Conservation (phyloP, 1,140 invertebrate species). For the Panonychus citri region DNA sequence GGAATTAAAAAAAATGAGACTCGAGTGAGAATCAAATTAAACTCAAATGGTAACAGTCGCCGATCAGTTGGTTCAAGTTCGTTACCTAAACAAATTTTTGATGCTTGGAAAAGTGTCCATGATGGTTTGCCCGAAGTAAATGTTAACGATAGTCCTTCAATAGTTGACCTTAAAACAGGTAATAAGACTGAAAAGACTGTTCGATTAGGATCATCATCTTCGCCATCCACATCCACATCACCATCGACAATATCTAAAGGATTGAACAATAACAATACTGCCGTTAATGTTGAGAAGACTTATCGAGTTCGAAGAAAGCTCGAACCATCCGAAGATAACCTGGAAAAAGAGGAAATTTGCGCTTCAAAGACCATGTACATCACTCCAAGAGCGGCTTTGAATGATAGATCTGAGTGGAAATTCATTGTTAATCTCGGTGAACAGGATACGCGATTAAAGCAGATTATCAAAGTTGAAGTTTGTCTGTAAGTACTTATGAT, state of each 20-base stretch:
- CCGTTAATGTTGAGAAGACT: no score
- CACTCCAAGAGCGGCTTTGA: conserved; percentile 53
- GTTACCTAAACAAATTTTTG: neutral
- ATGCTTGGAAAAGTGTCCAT: neutral
- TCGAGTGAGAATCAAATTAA: neutral
- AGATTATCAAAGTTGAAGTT: conserved; percentile 53
- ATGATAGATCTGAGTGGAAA: conserved; percentile 63
- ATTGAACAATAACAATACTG: no score
- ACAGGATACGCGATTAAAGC: conserved; percentile 38
- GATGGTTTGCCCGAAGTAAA: neutral
- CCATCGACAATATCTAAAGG: no score
- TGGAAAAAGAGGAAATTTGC: conserved; percentile 25
- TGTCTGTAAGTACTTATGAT: conserved; percentile 52
- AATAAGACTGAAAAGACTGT: no score
- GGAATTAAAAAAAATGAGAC: neutral
- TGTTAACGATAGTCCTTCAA: no score
- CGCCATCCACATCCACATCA: no score
- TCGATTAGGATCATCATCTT: no score
- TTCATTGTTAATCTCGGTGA: conserved; percentile 55
- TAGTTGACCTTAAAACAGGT: no score
- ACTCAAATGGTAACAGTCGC: neutral
- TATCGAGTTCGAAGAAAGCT: no score
- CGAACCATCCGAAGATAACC: no score
- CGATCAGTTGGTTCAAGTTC: neutral
- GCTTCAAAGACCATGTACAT: conserved; percentile 42